A percentile compares a stretch with the other conserved stretches of the same genome.
Conservation (phyloP, 2,888 invertebrate species). For the Lithophane socia region DNA sequence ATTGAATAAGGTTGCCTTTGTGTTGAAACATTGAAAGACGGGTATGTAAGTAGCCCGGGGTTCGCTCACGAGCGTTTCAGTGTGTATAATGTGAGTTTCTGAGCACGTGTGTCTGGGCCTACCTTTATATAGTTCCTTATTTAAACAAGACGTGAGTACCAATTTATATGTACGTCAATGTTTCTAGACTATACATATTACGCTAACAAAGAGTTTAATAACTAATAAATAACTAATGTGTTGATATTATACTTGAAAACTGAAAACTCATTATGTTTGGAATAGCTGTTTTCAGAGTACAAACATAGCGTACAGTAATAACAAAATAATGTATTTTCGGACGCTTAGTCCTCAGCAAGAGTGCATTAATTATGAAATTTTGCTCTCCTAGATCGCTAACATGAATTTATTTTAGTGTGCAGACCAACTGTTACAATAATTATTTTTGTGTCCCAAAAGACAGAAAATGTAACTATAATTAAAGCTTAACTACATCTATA, state of each 20-base stretch:
- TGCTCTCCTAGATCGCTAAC: slow-evolving; percentile 3
- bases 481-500: slow-evolving; percentile 13
- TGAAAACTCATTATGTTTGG: slow-evolving; percentile 16
- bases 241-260: slow-evolving; percentile 14
- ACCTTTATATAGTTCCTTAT: slow-evolving; percentile 19
- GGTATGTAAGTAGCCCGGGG: slow-evolving; percentile 47
- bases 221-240: slow-evolving; percentile 7
- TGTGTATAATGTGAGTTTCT: slow-evolving; percentile 46
- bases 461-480: slow-evolving; percentile 17
- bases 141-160: slow-evolving; percentile 1
- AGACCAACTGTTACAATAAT: slow-evolving; percentile 29
- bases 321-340: slow-evolving; percentile 41
- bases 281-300: slow-evolving; percentile 16
- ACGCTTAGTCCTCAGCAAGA: slow-evolving; percentile 24
- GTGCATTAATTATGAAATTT: slow-evolving; percentile 50
- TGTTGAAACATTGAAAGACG: slow-evolving; percentile 51
- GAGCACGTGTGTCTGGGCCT: slow-evolving; percentile 14
- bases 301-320: slow-evolving; percentile 27
- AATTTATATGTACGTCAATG: neutral
- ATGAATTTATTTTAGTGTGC: slow-evolving; percentile 24
- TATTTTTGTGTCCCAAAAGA: slow-evolving; percentile 24
- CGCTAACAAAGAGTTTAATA: neutral
- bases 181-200: slow-evolving; percentile 1
- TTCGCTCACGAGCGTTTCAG: slow-evolving; percentile 45
- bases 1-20: slow-evolving; percentile 67